phyloP scores from a whole-genome alignment of 2,113 vertebrate species.

The Apus apus region DNA sequence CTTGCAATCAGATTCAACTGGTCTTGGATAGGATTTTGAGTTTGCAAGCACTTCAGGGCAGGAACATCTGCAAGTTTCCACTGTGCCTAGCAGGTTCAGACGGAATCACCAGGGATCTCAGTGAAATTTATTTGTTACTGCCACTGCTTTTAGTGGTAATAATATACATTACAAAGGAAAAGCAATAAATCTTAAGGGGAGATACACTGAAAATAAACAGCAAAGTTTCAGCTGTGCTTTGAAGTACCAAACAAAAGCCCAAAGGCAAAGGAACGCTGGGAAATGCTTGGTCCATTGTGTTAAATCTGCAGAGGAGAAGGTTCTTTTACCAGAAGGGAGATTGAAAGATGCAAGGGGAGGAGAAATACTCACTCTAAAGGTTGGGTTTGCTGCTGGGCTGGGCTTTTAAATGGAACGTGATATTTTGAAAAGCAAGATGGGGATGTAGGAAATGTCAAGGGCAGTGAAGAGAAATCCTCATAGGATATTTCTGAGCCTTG shows the following conservation, averaged over 20 bases:
- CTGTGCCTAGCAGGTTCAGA: background rate
- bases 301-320: background rate
- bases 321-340: rapidly evolving
- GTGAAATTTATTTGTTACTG: background rate
- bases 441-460: background rate
- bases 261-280: background rate
- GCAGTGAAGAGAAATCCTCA: background rate
- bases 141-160: background rate
- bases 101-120: background rate
- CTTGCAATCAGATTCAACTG: background rate
- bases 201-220: background rate
- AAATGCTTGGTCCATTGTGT: background rate
- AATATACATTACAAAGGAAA: background rate
- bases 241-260: background rate
- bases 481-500: background rate
- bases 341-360: background rate
- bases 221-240: slow-evolving; percentile 19
- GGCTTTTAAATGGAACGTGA: background rate
- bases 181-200: background rate
- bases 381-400: background rate
- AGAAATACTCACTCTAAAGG: background rate
- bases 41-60: background rate
- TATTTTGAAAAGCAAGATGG: background rate
- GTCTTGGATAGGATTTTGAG: background rate
- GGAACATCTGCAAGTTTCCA: background rate